Evolutionary conservation across 1,140 invertebrate species (phyloP), one percentile per base, ranked within the genome.

Genomic region (Drosophila arawakana): DNA sequence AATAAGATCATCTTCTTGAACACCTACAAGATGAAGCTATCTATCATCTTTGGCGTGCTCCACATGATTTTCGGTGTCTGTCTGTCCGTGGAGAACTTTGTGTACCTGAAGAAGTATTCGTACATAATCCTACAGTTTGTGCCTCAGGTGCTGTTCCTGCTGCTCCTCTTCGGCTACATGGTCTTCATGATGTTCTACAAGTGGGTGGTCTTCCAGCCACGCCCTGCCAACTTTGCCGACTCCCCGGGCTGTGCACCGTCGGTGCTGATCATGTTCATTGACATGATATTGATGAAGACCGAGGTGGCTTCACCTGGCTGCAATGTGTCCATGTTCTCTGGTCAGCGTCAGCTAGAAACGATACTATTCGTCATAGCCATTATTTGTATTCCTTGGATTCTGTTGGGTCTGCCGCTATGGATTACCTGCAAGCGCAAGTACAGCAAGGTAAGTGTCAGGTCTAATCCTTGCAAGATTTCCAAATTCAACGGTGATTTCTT

Each of bases 1-100:
- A 99, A 99, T 93, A 99, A 99, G 93, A 98, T 99, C 80, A 96
- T 97, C 39, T 99, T 99, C 93, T 93, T 98, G n/a, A 99, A 99
- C 93, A 98, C 98, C 0, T 98, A 97, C 93, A 99, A 99, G 94
- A 99, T 99, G 98, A 99, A 99, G 92, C 93, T 98, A 18, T 99
- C 98, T 9, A 97, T 99, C 63, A 98, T 99, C 76, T 95, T 99
- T 83, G 98, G 98, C 37, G 97, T 99, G 1, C 90, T 95, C 68
- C 98, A 99, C 92, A 99, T 99, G 98, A 94, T 98, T 57, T 99
- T 99, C 92, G 98, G 98, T 52, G 96, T 99, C 0, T 94, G 95
- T 71, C 94, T 99, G 76, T 97, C 96, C 82, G 94, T 98, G 49
- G 94, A 97, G 68, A 99, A 99, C 93, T 97, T 98, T 93, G 93